Percentiles rank a stretch among this genome's conserved stretches.
Conservation (phyloP, 2,888 invertebrate genomes). For the Cataglyphis livida region DNA sequence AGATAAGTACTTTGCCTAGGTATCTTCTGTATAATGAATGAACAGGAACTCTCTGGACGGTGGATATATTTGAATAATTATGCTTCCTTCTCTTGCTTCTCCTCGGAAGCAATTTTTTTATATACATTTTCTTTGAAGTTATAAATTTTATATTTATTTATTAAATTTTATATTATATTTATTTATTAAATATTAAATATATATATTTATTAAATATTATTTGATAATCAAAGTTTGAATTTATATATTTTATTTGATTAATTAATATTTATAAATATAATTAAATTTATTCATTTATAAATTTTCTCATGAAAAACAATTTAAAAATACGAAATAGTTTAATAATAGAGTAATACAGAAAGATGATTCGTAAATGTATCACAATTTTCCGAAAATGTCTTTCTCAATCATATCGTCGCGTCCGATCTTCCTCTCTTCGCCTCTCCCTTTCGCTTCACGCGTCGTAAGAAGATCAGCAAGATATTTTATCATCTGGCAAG, state of each 20-base stretch:
- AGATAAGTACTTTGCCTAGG: constrained; percentile 41
- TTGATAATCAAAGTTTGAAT: background rate
- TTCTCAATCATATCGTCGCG: background rate
- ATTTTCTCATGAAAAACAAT: background rate
- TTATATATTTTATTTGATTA: background rate
- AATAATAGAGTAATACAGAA: background rate
- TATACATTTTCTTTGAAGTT: background rate
- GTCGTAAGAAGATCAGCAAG: constrained; percentile 51
- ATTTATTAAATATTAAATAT: background rate
- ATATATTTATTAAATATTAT: background rate
- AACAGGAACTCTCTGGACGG: constrained; percentile 37
- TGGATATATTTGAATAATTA: constrained; percentile 6
- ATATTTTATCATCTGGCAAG: constrained; percentile 63
- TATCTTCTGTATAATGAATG: constrained; percentile 50
- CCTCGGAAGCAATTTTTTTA: background rate
- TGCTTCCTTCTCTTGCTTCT: background rate
- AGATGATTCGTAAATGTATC: background rate
- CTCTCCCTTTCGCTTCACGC: background rate
- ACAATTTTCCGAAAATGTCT: constrained; percentile 3
- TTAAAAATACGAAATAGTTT: background rate
- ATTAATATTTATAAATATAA: background rate
- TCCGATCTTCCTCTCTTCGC: background rate
- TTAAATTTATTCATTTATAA: background rate
- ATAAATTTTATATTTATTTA: background rate
- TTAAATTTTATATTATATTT: background rate